phyloP scores from a whole-genome alignment of 2,888 invertebrate genomes.

The Cepaea hortensis region DNA sequence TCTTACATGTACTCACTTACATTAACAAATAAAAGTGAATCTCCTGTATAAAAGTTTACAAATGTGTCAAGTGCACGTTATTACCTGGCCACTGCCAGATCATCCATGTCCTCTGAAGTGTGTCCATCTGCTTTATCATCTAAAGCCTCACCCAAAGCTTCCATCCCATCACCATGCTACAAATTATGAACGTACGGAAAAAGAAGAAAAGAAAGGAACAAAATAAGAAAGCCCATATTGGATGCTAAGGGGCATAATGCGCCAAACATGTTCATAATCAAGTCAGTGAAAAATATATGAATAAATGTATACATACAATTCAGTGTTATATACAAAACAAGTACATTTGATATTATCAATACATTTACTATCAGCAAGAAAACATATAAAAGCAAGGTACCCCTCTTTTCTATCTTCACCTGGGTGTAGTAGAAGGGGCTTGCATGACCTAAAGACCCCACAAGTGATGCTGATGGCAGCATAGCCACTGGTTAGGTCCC shows the following conservation, averaged over 20 bases:
- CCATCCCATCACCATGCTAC: conserved; percentile 49
- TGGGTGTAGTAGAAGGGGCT: background rate
- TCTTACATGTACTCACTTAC: background rate
- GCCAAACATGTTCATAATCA: background rate
- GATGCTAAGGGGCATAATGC: background rate
- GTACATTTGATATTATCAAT: background rate
- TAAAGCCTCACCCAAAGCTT: conserved; percentile 45
- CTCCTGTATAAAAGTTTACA: background rate
- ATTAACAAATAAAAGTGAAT: background rate
- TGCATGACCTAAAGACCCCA: too few species aligned
- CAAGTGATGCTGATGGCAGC: too few species aligned
- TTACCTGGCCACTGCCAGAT: conserved; percentile 40
- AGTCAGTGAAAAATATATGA: background rate
- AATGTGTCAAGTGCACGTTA: background rate
- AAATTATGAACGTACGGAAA: conserved; percentile 10
- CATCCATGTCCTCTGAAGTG: conserved; percentile 19
- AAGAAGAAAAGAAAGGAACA: conserved; percentile 24
- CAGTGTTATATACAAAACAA: background rate
- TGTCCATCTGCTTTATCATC: conserved; percentile 26
- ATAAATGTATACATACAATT: background rate
- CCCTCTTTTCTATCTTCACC: background rate
- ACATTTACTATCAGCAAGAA: background rate
- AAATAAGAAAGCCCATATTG: conserved; percentile 9
- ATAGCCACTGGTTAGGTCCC: too few species aligned
- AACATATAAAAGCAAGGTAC: background rate